Evolutionary conservation across 1,140 invertebrate genomes (phyloP).

Genomic region (Halictus rubicundus): DNA sequence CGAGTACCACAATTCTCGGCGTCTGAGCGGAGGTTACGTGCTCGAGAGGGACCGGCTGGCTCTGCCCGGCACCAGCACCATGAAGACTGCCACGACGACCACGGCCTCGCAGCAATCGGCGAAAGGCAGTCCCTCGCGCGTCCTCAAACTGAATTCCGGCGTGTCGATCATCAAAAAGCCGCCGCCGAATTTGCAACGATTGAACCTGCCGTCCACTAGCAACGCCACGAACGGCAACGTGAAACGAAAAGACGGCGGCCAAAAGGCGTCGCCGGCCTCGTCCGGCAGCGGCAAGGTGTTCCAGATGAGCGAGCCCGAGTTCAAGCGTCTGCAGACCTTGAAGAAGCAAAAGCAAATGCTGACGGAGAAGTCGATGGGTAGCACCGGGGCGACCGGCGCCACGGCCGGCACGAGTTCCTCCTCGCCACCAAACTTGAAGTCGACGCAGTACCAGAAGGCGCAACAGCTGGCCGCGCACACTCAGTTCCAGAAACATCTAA

Average conservation of each 20-base stretch:
- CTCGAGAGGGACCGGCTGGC: slow-evolving; percentile 66
- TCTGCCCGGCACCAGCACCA: slow-evolving; percentile 37
- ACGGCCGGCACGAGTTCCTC: slow-evolving; percentile 22
- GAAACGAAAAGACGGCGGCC: slow-evolving; percentile 66
- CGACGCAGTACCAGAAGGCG: slow-evolving; percentile 70
- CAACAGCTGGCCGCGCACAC: slow-evolving; percentile 70
- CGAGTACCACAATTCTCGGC: slow-evolving; percentile 71
- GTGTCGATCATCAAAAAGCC: slow-evolving; percentile 79
- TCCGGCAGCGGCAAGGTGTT: slow-evolving; percentile 75
- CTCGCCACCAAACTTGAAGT: slow-evolving; percentile 16
- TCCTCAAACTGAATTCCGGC: slow-evolving; percentile 72
- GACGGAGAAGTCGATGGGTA: slow-evolving; percentile 51
- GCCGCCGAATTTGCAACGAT: slow-evolving; percentile 74
- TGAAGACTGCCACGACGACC: slow-evolving; percentile 1
- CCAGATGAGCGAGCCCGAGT: slow-evolving; percentile 74
- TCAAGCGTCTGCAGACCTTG: slow-evolving; percentile 70
- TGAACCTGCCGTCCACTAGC: slow-evolving; percentile 65
- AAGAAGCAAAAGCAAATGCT: slow-evolving; percentile 76
- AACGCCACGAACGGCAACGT: slow-evolving; percentile 49
- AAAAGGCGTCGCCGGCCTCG: slow-evolving; percentile 13
- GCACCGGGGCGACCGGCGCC: slow-evolving; percentile 11
- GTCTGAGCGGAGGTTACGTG: slow-evolving; percentile 71
- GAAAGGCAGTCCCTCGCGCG: slow-evolving; percentile 51
- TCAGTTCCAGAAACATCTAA: slow-evolving; percentile 76
- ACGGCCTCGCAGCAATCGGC: slow-evolving; percentile 6